Percentiles rank a stretch among this genome's conserved stretches.
Evolutionary conservation across 2,113 vertebrate genomes (phyloP).

Genomic region (Psephotus haematonotus): DNA sequence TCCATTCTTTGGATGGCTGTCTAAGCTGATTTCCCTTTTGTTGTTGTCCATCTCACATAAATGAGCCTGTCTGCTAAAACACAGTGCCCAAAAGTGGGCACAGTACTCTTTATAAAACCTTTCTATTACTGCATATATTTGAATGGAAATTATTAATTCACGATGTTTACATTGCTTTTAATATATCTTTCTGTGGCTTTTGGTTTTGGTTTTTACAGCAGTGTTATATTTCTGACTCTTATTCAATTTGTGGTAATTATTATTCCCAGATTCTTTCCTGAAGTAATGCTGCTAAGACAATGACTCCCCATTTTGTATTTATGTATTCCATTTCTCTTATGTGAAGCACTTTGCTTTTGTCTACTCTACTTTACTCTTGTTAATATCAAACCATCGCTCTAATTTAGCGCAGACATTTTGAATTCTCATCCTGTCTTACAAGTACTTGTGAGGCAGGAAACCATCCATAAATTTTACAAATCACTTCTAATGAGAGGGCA

Average conservation of each 20-base stretch:
- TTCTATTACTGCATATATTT: not conserved
- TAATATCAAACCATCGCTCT: not conserved
- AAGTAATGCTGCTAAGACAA: not conserved
- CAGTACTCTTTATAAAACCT: not conserved
- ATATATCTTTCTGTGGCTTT: not conserved
- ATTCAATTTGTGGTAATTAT: not conserved
- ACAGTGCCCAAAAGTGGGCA: not conserved
- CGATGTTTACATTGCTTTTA: not conserved
- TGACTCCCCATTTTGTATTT: not conserved
- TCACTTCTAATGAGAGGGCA: slow-evolving; percentile 10
- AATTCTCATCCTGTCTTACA: not conserved
- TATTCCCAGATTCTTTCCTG: not conserved
- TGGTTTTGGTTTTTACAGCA: not conserved
- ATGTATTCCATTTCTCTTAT: not conserved
- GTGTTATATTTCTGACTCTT: not conserved
- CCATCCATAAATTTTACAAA: not conserved
- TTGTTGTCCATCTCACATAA: not conserved
- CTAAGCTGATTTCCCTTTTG: not conserved
- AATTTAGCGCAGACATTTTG: slow-evolving; percentile 8
- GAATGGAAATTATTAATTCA: not conserved
- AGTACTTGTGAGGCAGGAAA: not conserved
- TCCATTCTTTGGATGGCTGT: not conserved
- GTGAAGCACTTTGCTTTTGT: not conserved
- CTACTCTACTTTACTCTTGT: not conserved
- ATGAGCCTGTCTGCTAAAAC: not conserved